phyloP scores from a whole-genome alignment of 2,888 invertebrate genomes.

The Heliconius sara region DNA sequence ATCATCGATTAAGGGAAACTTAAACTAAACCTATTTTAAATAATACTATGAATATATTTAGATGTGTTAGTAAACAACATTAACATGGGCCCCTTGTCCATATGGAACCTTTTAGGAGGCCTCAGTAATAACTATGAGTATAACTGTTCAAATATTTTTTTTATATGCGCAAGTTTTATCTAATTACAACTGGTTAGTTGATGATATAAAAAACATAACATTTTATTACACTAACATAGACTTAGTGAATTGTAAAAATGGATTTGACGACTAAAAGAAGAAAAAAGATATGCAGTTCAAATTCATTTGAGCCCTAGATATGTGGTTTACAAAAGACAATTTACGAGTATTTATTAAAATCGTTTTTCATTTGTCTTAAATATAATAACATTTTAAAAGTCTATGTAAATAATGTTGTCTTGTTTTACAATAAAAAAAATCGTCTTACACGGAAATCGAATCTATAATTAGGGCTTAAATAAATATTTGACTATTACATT shows the following conservation, averaged over 20 bases:
- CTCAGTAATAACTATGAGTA: neutral
- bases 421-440: too few species aligned
- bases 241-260: neutral
- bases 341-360: neutral
- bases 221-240: neutral
- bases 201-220: neutral
- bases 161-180: neutral
- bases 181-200: neutral
- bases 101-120: neutral
- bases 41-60: neutral
- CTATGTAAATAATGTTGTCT: neutral
- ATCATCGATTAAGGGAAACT: neutral
- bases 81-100: neutral
- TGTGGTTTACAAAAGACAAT: neutral
- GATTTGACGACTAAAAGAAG: neutral
- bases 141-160: neutral
- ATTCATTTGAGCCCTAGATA: conserved; percentile 3
- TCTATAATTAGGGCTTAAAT: neutral
- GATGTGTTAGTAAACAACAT: neutral
- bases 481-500: neutral
- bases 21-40: neutral
- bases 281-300: neutral
- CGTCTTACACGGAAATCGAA: too few species aligned
- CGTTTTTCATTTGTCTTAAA: neutral
- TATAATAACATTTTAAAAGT: neutral